A percentile compares a stretch with the other conserved stretches of the same genome.
Conservation (phyloP, 2,888 invertebrate species). For the Folsomia manolachei region DNA sequence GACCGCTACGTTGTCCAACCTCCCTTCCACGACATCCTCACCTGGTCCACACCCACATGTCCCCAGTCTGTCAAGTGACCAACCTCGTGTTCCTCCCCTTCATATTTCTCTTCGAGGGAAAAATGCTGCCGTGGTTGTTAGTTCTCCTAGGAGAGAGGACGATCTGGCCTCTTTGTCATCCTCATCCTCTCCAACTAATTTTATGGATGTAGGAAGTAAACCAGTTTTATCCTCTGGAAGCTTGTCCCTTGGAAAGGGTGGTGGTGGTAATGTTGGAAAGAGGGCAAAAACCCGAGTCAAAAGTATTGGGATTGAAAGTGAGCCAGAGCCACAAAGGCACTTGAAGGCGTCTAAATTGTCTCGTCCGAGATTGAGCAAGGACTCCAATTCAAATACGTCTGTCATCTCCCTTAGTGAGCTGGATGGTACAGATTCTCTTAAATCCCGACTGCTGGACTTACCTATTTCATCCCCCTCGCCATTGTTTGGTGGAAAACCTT, state of each 20-base stretch:
- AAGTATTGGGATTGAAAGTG: constrained; percentile 21
- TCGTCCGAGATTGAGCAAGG: constrained; percentile 42
- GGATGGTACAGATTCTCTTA: background rate
- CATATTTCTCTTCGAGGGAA: constrained; percentile 82
- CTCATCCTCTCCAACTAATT: background rate
- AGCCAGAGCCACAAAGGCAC: background rate
- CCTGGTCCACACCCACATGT: constrained; percentile 22
- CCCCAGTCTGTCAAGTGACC: constrained; percentile 57
- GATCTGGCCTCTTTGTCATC: background rate
- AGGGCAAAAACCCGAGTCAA: constrained; percentile 27
- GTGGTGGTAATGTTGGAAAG: constrained; percentile 13
- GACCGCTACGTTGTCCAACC: background rate
- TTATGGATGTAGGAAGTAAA: constrained; percentile 12
- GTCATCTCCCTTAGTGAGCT: background rate
- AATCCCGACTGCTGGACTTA: background rate
- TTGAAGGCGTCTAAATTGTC: constrained; percentile 27
- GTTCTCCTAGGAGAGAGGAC: constrained; percentile 55
- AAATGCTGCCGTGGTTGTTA: constrained; percentile 74
- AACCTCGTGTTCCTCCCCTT: constrained; percentile 79
- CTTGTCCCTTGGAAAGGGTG: background rate
- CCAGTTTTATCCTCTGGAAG: constrained; percentile 1
- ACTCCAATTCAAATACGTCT: background rate
- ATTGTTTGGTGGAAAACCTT: too few species aligned
- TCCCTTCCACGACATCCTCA: background rate
- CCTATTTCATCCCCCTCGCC: background rate